Base-by-base conservation (phyloP, 2,113 vertebrate genomes). In the Monopterus albus region DNA sequence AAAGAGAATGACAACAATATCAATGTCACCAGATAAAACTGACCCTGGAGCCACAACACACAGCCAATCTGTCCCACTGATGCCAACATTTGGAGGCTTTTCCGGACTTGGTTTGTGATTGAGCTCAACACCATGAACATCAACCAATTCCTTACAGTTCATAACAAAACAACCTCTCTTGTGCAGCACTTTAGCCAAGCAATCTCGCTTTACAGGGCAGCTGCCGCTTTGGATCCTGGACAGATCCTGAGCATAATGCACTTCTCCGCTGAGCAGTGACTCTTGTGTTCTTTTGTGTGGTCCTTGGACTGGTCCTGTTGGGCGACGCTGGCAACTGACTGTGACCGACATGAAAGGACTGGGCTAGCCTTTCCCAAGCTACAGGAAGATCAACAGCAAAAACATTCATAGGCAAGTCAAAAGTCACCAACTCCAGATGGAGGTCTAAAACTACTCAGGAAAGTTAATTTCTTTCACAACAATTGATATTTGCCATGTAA, bases 211-310 rank as follows among this genome's bases (percentile, higher is more conserved):
- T 53, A 75, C 29, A 71, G 49, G 31, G 9, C 87, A 87, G 82
- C 89, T 89, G 89, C 86, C 79, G 74, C 60, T 78, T 86, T 89
- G 84, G 86, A 88, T 49, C 59, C 52, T 12, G 31, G 71, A 88
- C 88, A 85, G 70, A 83, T 46, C 68, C 67, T 31, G 50, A 68
- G 83, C 74, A 87, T 73, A 86, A 90, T 79, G 84, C 82, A 82
- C 72, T 83, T 76, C 71, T 76, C 60, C 63, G 76, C 69, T 73
- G 67, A 72, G 75, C 68, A 57, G 60, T 23, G 50, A 84, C 63
- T 62, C 83, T 38, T 49, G 59, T n/a, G 60, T 35, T 80, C 69
- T 50, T 83, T 86, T 89, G 83, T 87, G 74, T 38, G 62, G 78
- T 42, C 47, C 35, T 65, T 57, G 73, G 35, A 75, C 43, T 7